Evolutionary conservation across 2,888 invertebrate genomes (phyloP).

Genomic region (Ditylenchus weischeri): DNA sequence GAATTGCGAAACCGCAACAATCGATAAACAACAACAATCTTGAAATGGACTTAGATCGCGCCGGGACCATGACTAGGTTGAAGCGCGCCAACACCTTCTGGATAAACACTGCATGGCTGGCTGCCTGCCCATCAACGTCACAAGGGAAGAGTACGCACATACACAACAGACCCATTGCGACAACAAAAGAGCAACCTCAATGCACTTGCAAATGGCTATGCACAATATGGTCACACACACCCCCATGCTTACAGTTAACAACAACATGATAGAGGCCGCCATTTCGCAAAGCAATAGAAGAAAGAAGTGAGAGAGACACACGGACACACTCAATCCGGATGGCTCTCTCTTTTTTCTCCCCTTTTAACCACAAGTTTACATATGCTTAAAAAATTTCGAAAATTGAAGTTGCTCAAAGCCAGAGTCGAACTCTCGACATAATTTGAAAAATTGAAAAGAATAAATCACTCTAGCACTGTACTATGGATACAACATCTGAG

Average conservation of each 20-base stretch:
- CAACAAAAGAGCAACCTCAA: conserved; percentile 4
- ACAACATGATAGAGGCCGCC: background rate
- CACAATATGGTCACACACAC: too few species aligned
- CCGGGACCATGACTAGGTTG: conserved; percentile 6
- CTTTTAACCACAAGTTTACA: background rate
- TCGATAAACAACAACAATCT: too few species aligned
- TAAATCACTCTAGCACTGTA: too few species aligned
- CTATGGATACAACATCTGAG: too few species aligned
- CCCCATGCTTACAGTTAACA: background rate
- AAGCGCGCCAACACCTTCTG: conserved; percentile 1
- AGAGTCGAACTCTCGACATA: too few species aligned
- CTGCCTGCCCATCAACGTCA: background rate
- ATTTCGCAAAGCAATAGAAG: conserved; percentile 8
- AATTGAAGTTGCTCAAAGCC: too few species aligned
- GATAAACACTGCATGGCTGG: background rate
- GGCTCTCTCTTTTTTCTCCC: background rate
- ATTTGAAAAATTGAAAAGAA: too few species aligned
- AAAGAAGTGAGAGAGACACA: background rate
- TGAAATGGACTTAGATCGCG: background rate
- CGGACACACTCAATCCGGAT: conserved; percentile 3
- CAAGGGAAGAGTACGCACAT: conserved; percentile 8
- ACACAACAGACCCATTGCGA: background rate
- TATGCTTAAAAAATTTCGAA: too few species aligned
- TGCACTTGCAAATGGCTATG: background rate
- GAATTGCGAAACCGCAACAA: background rate